Base-by-base conservation (phyloP, 2,888 invertebrate genomes). In the Cheilosia impressa region DNA sequence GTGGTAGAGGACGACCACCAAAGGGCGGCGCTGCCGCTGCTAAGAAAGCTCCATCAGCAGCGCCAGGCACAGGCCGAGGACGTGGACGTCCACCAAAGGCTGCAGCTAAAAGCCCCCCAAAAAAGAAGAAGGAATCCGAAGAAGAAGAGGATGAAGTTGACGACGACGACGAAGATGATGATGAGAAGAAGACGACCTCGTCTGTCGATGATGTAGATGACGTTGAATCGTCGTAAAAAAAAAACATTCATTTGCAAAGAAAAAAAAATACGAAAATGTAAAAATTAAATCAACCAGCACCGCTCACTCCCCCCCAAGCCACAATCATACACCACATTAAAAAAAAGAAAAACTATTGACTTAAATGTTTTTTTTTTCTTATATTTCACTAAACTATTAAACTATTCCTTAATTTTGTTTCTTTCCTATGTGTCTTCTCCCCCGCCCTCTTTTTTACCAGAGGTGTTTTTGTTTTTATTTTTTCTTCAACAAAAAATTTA, bases 1-100 rank as follows among this genome's bases (percentile, higher is more conserved):
- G 85, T 1, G 85, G 85, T 6, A 66, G 85, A 47, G 85, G 85
- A 9, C 80, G 85, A 76, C 85, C 85, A 50, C 72, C 80, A 10
- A 85, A 85, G 43, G 50, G 62, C 2, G 6, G 0, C 0, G 24
- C 41, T 10, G 55, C 65, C 4, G 31, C 10, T 15, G 17, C 45
- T 5, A 80, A 80, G 17, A 76, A 76, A 19, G 38, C 45, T 31
- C 27, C 76, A 62, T 66, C 57, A 50, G 41, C 79, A 34, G 71
- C 71, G 27, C 47, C 65, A 17, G 38, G 38, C 38, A 24, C 72
- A 4, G 85, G 85, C 4, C 60, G 85, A 63, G 85, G 85, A 27
- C 71, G 85, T 57, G 85, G 85, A 15, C 75, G 85, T 52, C 85
- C 85, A 7, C 81, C 85, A 55, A 77, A 62, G 22, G 57, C 53